Percentiles rank a stretch among this genome's conserved stretches.
These are phyloP conservation scores for Hofmannophila pseudospretella DNA, from an alignment of 2,888 invertebrate species.

Conservation along the genomic window DNA sequence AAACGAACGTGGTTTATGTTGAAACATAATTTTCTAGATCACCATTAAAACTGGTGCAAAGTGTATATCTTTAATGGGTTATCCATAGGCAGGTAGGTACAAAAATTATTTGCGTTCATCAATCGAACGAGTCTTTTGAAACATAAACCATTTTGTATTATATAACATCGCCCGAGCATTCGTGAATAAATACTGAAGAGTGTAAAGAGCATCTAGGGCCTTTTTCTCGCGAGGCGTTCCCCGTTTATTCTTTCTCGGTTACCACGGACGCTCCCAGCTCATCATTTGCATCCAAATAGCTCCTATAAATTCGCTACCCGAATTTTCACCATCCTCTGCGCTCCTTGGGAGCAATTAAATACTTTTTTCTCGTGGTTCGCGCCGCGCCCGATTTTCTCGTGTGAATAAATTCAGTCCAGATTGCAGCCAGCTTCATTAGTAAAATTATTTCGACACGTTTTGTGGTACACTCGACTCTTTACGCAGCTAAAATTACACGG, in stretches of 20 bases:
- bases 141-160: constrained; percentile 23
- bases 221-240: constrained; percentile 66
- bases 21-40: too few relatives aligned
- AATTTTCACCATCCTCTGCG: constrained; percentile 70
- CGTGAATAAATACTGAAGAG: constrained; percentile 63
- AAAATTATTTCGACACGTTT: constrained; percentile 41
- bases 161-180: constrained; percentile 31
- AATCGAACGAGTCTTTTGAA: constrained; percentile 1
- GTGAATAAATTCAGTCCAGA: constrained; percentile 65
- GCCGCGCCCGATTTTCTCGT: constrained; percentile 52
- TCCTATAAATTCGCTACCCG: constrained; percentile 75
- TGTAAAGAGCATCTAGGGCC: constrained; percentile 55
- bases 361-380: constrained; percentile 60
- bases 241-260: constrained; percentile 72
- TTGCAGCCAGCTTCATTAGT: constrained; percentile 61
- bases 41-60: too few relatives aligned
- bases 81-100: too few relatives aligned
- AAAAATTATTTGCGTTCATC: too few relatives aligned
- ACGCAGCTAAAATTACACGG: too few relatives aligned
- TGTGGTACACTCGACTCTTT: not conserved
- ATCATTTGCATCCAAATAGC: constrained; percentile 77
- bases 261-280: constrained; percentile 61
- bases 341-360: constrained; percentile 75
- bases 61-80: too few relatives aligned
- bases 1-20: too few relatives aligned